Evolutionary conservation across 2,797 vertebrate genomes (phyloP), one percentile per base, ranked within the genome.

Genomic region (Pipistrellus pygmaeus): DNA sequence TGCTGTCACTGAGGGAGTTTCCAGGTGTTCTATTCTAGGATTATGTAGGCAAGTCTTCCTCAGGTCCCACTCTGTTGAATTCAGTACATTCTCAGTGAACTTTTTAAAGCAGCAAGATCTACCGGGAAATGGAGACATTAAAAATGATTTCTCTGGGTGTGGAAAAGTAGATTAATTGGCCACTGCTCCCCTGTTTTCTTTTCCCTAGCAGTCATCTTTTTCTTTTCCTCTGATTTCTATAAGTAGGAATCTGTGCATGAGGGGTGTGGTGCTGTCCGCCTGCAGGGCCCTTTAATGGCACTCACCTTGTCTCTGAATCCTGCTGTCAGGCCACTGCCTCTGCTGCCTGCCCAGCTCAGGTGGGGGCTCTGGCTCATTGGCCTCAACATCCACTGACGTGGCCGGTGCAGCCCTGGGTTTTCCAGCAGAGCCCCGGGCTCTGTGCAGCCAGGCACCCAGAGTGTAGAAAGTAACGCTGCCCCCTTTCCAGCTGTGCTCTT

Each of bases 111-210:
- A 80, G n/a, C 48, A 85, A 51, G 91, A 44, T 73, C 44, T 57
- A 30, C 17, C 46, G 83, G 91, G 71, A 95, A 91, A 80, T 62
- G 62, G 35, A 96, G 53, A 38, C 35, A 27, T 87, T 78, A 55
- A 71, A 64, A 86, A 30, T 62, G 21, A 92, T 32, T 89, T 94
- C 66, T 91, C 44, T 12, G 85, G 64, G 27, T 75, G 60, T 1
- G 21, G 60, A 86, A 41, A 77, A 53, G 46, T 51, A 68, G 83
- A 53, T 71, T 64, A 75, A 7, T 18, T 68, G 71, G 7, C 62
- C 23, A 21, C 71, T 23, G 9, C 46, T 71, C 23, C 68, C 2
- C 32, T 62, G 10, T 85, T 25, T 75, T 73, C 25, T 73, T 84
- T 82, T 82, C 17, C 68, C 20, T 25, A 35, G 41, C 30, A 25